phyloP scores from a whole-genome alignment of 2,888 invertebrate species.

The Limenitis arthemis region DNA sequence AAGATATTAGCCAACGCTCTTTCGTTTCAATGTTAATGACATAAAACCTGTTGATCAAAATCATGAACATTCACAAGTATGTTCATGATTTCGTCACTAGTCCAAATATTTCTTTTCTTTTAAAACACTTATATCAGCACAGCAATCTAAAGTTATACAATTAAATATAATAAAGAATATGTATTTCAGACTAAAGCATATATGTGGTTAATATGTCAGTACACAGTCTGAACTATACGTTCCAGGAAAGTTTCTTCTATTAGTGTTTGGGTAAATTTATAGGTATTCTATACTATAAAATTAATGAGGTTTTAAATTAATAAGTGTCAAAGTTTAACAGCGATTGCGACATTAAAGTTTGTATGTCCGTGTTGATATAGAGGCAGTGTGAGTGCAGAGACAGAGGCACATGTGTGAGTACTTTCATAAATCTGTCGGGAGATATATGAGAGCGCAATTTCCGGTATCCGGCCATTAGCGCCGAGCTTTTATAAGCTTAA shows the following conservation, averaged over 20 bases:
- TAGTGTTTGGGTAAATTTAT: conserved; percentile 31
- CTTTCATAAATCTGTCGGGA: conserved; percentile 92
- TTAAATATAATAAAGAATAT: no score
- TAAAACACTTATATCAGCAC: not conserved
- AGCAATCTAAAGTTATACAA: no score
- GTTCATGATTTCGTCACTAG: not conserved
- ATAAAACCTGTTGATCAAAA: no score
- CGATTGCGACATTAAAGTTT: conserved; percentile 26
- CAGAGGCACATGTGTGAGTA: conserved; percentile 74
- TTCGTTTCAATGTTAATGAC: not conserved
- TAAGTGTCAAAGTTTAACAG: conserved; percentile 63
- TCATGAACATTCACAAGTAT: no score
- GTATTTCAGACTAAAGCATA: no score
- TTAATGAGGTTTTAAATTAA: conserved; percentile 66
- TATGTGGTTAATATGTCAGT: conserved; percentile 4
- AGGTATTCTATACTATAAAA: conserved; percentile 44
- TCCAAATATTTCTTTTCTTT: not conserved
- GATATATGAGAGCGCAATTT: conserved; percentile 93
- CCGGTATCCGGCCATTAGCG: conserved; percentile 91
- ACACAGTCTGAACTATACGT: conserved; percentile 7
- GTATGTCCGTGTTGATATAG: conserved; percentile 32
- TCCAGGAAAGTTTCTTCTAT: conserved; percentile 15
- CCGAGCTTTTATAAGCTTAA: conserved; percentile 77
- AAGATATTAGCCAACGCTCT: not conserved
- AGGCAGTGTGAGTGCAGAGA: conserved; percentile 53